These are phyloP conservation scores for Drosophila tani DNA, from an alignment of 1,140 invertebrate genomes.

Conservation along the genomic window DNA sequence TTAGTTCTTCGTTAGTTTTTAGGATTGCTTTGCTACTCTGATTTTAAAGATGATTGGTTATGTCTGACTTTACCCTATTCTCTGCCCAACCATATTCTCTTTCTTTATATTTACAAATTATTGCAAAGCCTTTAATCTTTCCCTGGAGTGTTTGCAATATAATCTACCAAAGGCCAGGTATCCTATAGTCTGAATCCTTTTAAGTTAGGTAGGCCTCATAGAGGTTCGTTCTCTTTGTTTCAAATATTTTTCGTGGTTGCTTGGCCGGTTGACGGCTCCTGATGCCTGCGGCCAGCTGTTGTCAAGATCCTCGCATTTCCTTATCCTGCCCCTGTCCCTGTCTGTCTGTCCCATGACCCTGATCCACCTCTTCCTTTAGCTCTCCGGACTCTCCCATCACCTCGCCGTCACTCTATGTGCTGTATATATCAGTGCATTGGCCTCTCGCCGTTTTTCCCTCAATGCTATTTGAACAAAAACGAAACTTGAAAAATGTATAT, in stretches of 20 bases:
- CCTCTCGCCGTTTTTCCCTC: conserved; percentile 70
- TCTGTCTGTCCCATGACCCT: conserved; percentile 19
- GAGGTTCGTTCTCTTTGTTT: conserved; percentile 13
- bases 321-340: conserved; percentile 11
- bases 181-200: conserved; percentile 7
- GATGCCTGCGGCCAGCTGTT: conserved; percentile 72
- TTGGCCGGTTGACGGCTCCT: conserved; percentile 53
- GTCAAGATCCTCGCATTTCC: conserved; percentile 43
- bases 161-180: conserved; percentile 6
- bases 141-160: neutral
- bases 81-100: too few relatives aligned
- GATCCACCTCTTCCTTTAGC: conserved; percentile 6
- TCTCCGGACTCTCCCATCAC: conserved; percentile 41
- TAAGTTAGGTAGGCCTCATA: neutral
- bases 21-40: neutral
- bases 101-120: neutral
- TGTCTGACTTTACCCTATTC: neutral
- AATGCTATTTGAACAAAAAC: conserved; percentile 76
- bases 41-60: neutral
- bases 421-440: conserved; percentile 67
- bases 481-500: conserved; percentile 77
- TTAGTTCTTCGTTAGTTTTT: too few relatives aligned
- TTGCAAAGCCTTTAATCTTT: neutral
- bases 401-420: conserved; percentile 8
- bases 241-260: conserved; percentile 57